Evolutionary conservation across 2,113 vertebrate genomes (phyloP), one percentile per base, ranked within the genome.

Genomic region (Leptocoma aspasia): DNA sequence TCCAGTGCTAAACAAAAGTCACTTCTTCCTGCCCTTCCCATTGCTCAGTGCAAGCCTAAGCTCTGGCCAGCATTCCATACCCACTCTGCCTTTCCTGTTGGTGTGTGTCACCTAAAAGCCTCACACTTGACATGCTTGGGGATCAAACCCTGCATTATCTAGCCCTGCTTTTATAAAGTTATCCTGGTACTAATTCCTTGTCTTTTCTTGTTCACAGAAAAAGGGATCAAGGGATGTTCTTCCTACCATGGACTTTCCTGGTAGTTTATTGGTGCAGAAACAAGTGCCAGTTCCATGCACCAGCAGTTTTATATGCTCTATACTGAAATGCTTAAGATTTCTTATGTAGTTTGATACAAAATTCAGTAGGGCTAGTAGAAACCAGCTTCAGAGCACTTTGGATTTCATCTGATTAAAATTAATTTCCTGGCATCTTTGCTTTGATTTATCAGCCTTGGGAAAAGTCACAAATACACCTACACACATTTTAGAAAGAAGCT

Each of bases 391-490:
- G 56, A 79, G 20, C 3, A 2, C 45, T 93, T 57, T 45, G 61
- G 49, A 64, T 83, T 80, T 85, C 13, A 45, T 77, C 66, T 69
- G 33, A 92, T 82, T 84, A 76, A 84, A 84, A 92, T 80, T 57
- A 86, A 79, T 64, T 82, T 84, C 28, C 54, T 87, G 77, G 60
- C 27, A 71, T 66, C 35, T 86, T 92, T 63, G 35, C 44, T 82
- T 69, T 76, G 76, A 71, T 73, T 57, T 92, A 80, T 88, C 24
- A 60, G 70, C 35, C 44, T 61, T 68, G 56, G 69, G 75, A 88
- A 90, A 79, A 54, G 20, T 59, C 92, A 92, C 77, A 95, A 85
- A 87, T 79, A 91, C 35, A 92, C 53, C 65, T 91, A 90, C 56
- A 68, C 44, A 42, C 35, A 33, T 54, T 89, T 73, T 42, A 82